Evolutionary conservation across 35 echinoderm and acorn worm genomes (phyloP).

Genomic region (Ophiothrix spiculata): DNA sequence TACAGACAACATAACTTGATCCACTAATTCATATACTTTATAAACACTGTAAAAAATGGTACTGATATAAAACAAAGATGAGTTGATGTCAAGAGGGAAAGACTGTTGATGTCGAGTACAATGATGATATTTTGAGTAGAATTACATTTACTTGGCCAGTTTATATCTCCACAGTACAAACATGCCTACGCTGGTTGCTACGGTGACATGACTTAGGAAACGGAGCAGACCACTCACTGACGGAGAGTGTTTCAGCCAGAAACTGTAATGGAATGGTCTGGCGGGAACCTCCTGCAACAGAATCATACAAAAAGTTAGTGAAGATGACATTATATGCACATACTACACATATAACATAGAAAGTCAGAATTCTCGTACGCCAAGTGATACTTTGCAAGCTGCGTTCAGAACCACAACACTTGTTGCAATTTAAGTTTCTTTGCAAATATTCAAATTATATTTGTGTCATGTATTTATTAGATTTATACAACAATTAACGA

Average conservation of each 20-base stretch:
- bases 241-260: not conserved
- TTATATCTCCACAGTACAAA: not conserved
- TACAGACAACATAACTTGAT: no score
- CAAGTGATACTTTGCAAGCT: not conserved
- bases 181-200: not conserved
- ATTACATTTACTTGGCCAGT: not conserved
- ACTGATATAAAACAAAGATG: no score
- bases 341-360: not conserved
- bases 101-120: no score
- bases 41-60: no score
- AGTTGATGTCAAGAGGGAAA: no score
- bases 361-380: not conserved
- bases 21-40: no score
- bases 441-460: not conserved
- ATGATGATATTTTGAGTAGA: no score
- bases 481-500: no score
- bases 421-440: no score
- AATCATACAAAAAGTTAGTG: not conserved
- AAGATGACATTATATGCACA: no score
- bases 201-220: not conserved
- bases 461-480: not conserved
- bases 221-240: not conserved
- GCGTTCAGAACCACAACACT: not conserved
- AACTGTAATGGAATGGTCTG: not conserved
- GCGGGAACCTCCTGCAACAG: not conserved